Base-by-base conservation (phyloP, 2,797 vertebrate species). In the Chromobotia macracanthus region DNA sequence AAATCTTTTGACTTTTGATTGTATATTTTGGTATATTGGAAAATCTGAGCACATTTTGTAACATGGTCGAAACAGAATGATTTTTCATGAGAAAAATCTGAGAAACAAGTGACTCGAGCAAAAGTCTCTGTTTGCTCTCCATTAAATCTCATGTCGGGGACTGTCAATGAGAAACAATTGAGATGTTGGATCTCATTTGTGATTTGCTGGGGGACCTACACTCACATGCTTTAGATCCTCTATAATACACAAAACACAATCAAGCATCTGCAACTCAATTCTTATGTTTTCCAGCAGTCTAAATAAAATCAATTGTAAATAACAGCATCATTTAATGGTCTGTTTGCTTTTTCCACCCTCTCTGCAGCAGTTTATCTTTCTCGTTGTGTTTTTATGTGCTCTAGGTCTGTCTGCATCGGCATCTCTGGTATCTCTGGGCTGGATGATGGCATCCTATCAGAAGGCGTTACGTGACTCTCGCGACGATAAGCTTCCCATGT, bases 361-460 rank as follows among this genome's bases (percentile, higher is more conserved):
- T 25, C 8, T 61, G 18, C 18, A n/a, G 18, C 46, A 50, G 44
- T 58, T 58, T 3, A 23, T 21, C 4, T 70, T 69, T 51, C 55
- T 53, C 19, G 13, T 56, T 58, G 38, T 70, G 23, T 55, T 77
- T n/a, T 61, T 72, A 56, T 77, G 74, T 81, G 82, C 86, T 67
- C 0, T 89, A 99, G 98, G 95, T 80, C 87, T 99, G 72, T 99
- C 95, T 0, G 96, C 96, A 64, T 97, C 94, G 0, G 94, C 97
- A 83, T 99, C 97, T 0, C 92, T 99, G 41, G 87, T 98, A 61
- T 98, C 96, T 19, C 94, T 99, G 76, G 94, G 97, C 0, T 99
- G 97, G 97, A 97, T 97, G 84, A 93, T 99, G 3, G 95, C 96
- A 0, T 98, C 96, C 80, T 99, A 99, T 88, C 98, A 99, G 91